Evolutionary conservation across 1,140 invertebrate species (phyloP), one percentile per base, ranked within the genome.

Genomic region (Drosophila paulistorum): DNA sequence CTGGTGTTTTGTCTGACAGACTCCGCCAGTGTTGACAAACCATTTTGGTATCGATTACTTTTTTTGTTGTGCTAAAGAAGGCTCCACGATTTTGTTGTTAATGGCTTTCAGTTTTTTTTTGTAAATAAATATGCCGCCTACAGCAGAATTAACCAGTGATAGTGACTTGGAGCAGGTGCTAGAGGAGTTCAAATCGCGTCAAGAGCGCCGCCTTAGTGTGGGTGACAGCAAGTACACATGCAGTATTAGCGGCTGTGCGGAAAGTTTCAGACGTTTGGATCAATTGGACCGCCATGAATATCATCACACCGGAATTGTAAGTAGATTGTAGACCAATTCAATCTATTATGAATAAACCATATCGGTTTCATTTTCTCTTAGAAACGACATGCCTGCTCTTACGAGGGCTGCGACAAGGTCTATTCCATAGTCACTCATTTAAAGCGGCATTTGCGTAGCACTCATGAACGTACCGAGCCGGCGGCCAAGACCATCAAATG

Each of bases 241-340:
- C 59, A 86, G 66, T 20, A 75, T 89, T 45, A 60, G 14, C 3
- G 69, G 69, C 4, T 92, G 91, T 42, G 63, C 62, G 0, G 74
- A 74, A 20, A 86, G 23, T 6, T 92, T 92, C 9, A 91, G 85
- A 51, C 85, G 91, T 0, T 65, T 89, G 58, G 86, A 90, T 39
- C 83, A 91, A 2, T 72, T 92, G 64, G 91, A 92, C 65, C 86
- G 90, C n/a, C 91, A 92, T 70, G 91, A 91, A 51, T 92, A 74
- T 55, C 83, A 92, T 33, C 91, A 92, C 30, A 90, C 89, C 1
- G 91, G 91, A 60, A 64, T 90, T 37, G 91, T 92, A 74, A 83
- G 76, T 77, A 30, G 1, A 0, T 1, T 20, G 1, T 33, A 0
- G 6, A 3, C 0, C 33, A 35, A 9, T 35, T 35, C 9, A 1